Evolutionary conservation across 2,888 invertebrate genomes (phyloP).

Genomic region (Theretra japonica): DNA sequence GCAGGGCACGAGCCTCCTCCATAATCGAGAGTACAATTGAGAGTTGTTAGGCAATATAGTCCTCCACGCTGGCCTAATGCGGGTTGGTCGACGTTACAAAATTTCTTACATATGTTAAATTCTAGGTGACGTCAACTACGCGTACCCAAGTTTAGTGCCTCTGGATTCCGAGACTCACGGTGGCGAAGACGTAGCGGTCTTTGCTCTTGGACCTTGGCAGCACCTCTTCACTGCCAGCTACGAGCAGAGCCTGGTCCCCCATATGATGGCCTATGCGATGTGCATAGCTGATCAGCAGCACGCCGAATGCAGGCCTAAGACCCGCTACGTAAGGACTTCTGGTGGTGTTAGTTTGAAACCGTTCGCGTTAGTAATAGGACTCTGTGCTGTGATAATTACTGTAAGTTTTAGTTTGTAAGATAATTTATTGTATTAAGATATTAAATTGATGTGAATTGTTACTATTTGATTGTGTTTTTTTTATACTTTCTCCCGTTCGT

Average conservation of each 20-base stretch:
- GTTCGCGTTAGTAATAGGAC: constrained; percentile 40
- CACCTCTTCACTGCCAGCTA: constrained; percentile 92
- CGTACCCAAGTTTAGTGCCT: constrained; percentile 86
- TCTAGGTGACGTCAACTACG: constrained; percentile 75
- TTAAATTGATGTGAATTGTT: constrained; percentile 23
- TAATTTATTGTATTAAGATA: constrained; percentile 24
- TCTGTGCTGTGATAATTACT: constrained; percentile 60
- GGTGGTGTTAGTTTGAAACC: constrained; percentile 31
- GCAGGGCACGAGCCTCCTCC: no score
- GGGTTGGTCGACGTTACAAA: no score
- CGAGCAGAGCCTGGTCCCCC: constrained; percentile 91
- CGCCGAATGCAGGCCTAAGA: constrained; percentile 58
- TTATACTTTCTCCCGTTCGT: background rate
- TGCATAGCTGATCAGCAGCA: constrained; percentile 86
- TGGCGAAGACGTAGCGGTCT: constrained; percentile 91
- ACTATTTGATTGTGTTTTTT: background rate
- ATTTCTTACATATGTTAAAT: background rate
- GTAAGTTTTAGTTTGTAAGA: constrained; percentile 32
- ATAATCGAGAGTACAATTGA: no score
- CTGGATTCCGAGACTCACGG: constrained; percentile 88
- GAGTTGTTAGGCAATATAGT: no score
- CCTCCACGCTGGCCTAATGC: no score
- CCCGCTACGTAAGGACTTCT: constrained; percentile 25
- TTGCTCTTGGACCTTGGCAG: constrained; percentile 89
- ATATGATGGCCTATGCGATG: constrained; percentile 89